phyloP scores from a whole-genome alignment of 2,888 invertebrate genomes.

The Zeuzera pyrina region DNA sequence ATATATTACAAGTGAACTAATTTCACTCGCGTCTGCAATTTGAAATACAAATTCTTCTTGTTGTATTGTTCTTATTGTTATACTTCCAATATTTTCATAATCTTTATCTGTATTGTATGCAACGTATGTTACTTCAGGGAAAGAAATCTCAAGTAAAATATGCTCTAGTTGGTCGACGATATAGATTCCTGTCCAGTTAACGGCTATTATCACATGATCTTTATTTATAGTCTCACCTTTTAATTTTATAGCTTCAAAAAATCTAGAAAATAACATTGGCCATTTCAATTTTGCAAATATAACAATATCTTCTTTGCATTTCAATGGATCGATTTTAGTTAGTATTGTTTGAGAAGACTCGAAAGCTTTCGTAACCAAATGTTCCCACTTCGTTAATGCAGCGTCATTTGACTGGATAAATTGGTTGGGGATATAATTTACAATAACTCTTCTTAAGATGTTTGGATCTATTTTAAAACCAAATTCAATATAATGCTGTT shows the following conservation, averaged over 20 bases:
- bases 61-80: constrained; percentile 87
- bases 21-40: constrained; percentile 89
- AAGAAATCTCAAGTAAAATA: constrained; percentile 89
- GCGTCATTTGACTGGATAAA: constrained; percentile 76
- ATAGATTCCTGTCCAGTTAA: constrained; percentile 95
- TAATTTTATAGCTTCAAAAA: constrained; percentile 90
- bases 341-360: constrained; percentile 80
- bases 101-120: constrained; percentile 69
- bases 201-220: constrained; percentile 89
- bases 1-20: constrained; percentile 85
- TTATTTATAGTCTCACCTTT: constrained; percentile 78
- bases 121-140: constrained; percentile 88
- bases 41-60: constrained; percentile 94
- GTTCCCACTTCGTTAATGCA: constrained; percentile 80
- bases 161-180: constrained; percentile 94
- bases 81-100: constrained; percentile 71
- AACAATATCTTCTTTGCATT: constrained; percentile 92
- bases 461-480: constrained; percentile 79
- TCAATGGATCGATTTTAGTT: constrained; percentile 75
- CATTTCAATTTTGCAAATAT: constrained; percentile 92
- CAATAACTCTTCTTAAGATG: constrained; percentile 79
- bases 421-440: constrained; percentile 87
- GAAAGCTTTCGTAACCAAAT: constrained; percentile 80
- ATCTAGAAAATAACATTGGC: constrained; percentile 95
- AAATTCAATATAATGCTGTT: constrained; percentile 91